Evolutionary conservation across 1,140 invertebrate species (phyloP).

Genomic region (Monomorium pharaonis): DNA sequence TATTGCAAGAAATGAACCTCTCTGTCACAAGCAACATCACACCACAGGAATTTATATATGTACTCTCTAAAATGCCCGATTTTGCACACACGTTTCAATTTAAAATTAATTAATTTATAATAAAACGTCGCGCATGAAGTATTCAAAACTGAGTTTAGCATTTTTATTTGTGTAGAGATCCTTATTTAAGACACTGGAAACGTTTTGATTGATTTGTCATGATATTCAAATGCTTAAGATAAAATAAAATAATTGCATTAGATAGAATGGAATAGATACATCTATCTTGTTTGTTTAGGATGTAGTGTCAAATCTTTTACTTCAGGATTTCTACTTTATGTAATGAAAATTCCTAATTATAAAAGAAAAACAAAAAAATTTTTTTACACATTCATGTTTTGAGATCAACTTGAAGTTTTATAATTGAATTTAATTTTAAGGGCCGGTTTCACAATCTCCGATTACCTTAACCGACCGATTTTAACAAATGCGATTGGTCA

Average conservation of each 20-base stretch:
- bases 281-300: no score
- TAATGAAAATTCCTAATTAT: not conserved
- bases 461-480: no score
- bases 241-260: no score
- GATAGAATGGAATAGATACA: no score
- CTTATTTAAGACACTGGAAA: no score
- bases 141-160: not conserved
- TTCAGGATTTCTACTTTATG: no score
- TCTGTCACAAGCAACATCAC: constrained; percentile 85
- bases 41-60: constrained; percentile 86
- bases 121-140: not conserved
- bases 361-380: not conserved
- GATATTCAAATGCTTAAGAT: no score
- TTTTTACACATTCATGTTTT: not conserved
- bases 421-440: constrained; percentile 14
- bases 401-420: not conserved
- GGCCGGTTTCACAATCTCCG: no score
- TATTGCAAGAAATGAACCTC: constrained; percentile 86
- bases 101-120: constrained; percentile 65
- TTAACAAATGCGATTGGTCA: no score
- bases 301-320: no score
- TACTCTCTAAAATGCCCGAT: constrained; percentile 86
- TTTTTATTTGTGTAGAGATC: not conserved
- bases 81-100: constrained; percentile 87
- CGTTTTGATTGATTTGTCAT: no score